Conservation (phyloP, 35 echinoderm and acorn worm species). For the Ophiothrix spiculata region DNA sequence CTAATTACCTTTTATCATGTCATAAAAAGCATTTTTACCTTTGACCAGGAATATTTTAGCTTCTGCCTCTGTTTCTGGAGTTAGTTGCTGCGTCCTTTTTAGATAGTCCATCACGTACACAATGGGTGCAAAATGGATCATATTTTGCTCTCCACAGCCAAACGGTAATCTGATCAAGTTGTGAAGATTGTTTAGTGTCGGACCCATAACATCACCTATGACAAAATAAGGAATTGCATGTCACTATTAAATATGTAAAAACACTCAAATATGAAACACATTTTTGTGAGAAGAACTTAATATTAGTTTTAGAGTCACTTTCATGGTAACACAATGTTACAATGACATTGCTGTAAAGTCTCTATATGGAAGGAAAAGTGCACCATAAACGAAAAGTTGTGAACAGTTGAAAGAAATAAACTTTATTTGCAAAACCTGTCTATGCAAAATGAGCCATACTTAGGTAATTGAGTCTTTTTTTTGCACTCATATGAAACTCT, state of each 20-base stretch:
- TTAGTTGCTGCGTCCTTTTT: constrained; percentile 73
- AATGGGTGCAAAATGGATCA: constrained; percentile 99
- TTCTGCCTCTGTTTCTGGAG: constrained; percentile 65
- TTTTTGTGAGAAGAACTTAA: too few species aligned
- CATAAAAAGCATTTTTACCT: constrained; percentile 73
- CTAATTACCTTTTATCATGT: too few species aligned
- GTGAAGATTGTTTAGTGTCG: constrained; percentile 91
- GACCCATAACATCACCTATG: constrained; percentile 94
- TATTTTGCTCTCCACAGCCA: constrained; percentile 98
- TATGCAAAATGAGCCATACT: too few species aligned
- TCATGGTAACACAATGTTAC: neutral
- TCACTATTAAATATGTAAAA: too few species aligned
- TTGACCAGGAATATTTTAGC: constrained; percentile 69
- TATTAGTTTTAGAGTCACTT: neutral
- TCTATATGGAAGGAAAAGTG: too few species aligned
- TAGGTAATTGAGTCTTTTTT: too few species aligned
- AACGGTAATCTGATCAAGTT: constrained; percentile 88
- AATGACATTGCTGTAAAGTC: too few species aligned
- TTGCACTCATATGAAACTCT: too few species aligned
- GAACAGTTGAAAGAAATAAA: too few species aligned
- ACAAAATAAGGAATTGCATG: neutral
- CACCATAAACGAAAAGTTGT: too few species aligned
- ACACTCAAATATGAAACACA: too few species aligned
- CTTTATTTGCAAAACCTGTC: too few species aligned
- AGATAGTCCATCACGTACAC: constrained; percentile 92